A percentile compares a stretch with the other conserved stretches of the same genome.
These are phyloP conservation scores for Oscheius sp. DNA, from an alignment of 2,888 invertebrate species.

Conservation along the genomic window DNA sequence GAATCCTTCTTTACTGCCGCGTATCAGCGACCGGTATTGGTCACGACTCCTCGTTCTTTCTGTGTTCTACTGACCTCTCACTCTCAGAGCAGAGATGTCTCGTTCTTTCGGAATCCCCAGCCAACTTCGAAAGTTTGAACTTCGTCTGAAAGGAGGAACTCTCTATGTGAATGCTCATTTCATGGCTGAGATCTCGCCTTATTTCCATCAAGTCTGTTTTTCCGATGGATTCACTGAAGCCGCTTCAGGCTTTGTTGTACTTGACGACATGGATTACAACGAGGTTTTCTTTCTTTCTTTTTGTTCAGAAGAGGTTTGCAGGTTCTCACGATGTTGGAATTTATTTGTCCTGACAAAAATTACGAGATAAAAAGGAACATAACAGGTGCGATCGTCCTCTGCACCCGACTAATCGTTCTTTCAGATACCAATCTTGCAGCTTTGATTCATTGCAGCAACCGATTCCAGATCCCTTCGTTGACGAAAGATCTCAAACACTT, in stretches of 20 bases:
- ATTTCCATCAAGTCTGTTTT: slow-evolving; percentile 24
- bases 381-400: background rate
- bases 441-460: slow-evolving; percentile 23
- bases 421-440: slow-evolving; percentile 28
- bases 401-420: background rate
- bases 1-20: background rate
- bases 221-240: background rate
- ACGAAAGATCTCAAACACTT: slow-evolving; percentile 5
- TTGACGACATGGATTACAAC: slow-evolving; percentile 4
- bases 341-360: slow-evolving; percentile 23
- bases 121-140: slow-evolving; percentile 17
- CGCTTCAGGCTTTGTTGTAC: slow-evolving; percentile 13
- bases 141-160: slow-evolving; percentile 17
- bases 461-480: slow-evolving; percentile 29
- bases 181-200: slow-evolving; percentile 30
- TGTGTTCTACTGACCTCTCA: background rate
- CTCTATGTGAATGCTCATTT: slow-evolving; percentile 27
- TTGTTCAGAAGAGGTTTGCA: slow-evolving; percentile 14
- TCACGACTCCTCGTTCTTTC: background rate
- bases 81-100: no score
- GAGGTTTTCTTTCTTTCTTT: no score
- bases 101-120: no score
- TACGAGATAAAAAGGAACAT: slow-evolving; percentile 21
- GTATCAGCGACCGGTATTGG: background rate
- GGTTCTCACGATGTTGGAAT: slow-evolving; percentile 26